Conservation (phyloP, 2,888 invertebrate genomes). For the Eretmocerus hayati region DNA sequence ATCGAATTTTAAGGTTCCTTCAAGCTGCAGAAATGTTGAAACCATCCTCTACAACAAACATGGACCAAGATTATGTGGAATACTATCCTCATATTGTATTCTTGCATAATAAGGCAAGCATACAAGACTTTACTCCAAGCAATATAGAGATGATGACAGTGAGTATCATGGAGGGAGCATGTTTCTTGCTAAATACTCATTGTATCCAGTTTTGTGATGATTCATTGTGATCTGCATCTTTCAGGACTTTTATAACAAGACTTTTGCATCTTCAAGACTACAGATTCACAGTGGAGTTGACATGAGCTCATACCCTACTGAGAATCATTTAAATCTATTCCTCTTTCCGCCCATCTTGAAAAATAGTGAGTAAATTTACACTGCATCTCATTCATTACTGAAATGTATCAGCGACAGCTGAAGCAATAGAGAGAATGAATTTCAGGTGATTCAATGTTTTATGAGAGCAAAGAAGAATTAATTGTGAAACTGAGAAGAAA, state of each 20-base stretch:
- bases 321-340: constrained; percentile 62
- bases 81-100: constrained; percentile 78
- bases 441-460: constrained; percentile 33
- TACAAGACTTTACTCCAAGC: constrained; percentile 64
- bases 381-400: background rate
- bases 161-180: constrained; percentile 29
- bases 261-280: constrained; percentile 60
- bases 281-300: constrained; percentile 64
- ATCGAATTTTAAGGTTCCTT: constrained; percentile 55
- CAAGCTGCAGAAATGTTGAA: constrained; percentile 83
- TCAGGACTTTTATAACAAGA: constrained; percentile 48
- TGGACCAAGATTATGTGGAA: constrained; percentile 63
- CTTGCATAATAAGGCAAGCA: constrained; percentile 71
- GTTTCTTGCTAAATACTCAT: constrained; percentile 7
- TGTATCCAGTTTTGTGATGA: constrained; percentile 19
- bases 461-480: constrained; percentile 48
- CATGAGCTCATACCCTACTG: constrained; percentile 54
- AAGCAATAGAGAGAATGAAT: constrained; percentile 12
- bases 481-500: constrained; percentile 62
- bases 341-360: constrained; percentile 58
- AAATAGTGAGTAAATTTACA: constrained; percentile 35
- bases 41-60: constrained; percentile 60
- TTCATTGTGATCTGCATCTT: constrained; percentile 25
- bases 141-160: constrained; percentile 58
- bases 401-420: too few relatives aligned